Conservation (phyloP, 92 coral and sea anemone genomes). For the Palythoa grandis region DNA sequence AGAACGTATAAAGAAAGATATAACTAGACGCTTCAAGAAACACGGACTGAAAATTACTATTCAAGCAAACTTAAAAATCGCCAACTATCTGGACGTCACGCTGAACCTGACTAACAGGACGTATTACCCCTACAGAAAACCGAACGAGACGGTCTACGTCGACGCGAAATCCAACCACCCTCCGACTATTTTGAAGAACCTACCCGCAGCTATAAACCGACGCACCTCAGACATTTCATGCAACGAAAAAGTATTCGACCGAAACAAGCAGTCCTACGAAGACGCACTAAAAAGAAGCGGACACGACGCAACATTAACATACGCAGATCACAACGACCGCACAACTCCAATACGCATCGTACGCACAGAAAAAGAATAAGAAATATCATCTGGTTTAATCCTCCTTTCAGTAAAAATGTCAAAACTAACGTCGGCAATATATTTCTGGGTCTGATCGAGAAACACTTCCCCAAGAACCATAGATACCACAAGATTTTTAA, state of each 20-base stretch:
- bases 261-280: background rate
- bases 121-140: slow-evolving; percentile 48
- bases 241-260: slow-evolving; percentile 30
- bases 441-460: slow-evolving; percentile 6
- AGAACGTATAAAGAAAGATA: slow-evolving; percentile 16
- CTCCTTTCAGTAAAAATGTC: no score
- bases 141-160: slow-evolving; percentile 30
- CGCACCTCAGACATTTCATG: slow-evolving; percentile 4
- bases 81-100: slow-evolving; percentile 39
- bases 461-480: slow-evolving; percentile 11
- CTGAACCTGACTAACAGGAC: slow-evolving; percentile 40
- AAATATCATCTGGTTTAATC: background rate
- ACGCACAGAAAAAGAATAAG: background rate
- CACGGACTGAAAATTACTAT: slow-evolving; percentile 40
- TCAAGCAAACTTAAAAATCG: slow-evolving; percentile 39
- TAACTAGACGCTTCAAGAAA: slow-evolving; percentile 24
- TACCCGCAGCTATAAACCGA: slow-evolving; percentile 9
- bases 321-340: background rate
- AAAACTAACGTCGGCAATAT: no score
- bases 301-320: background rate
- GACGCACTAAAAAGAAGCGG: slow-evolving; percentile 19
- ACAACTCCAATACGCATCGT: background rate
- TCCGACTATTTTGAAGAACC: background rate
- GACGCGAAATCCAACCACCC: slow-evolving; percentile 31
- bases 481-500: background rate